Evolutionary conservation across 2,113 vertebrate genomes (phyloP).

Genomic region (Anseranas semipalmata): DNA sequence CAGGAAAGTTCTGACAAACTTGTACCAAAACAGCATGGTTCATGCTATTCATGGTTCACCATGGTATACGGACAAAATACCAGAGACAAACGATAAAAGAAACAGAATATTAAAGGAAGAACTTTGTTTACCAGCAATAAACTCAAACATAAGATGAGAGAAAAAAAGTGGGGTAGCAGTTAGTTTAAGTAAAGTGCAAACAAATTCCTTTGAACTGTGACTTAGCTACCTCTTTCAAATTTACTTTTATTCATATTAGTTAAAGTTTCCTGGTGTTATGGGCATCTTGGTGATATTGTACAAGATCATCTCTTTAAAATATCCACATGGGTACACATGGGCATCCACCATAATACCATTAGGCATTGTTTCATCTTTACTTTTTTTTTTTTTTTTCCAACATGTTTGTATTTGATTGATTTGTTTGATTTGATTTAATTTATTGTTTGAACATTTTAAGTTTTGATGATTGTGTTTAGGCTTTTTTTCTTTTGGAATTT

Average conservation of each 20-base stretch:
- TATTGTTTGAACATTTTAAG: not conserved
- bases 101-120: not conserved
- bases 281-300: not conserved
- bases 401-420: not conserved
- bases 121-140: not conserved
- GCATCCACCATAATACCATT: not conserved
- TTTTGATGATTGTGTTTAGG: not conserved
- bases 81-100: not conserved
- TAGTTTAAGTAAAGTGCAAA: not conserved
- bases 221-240: not conserved
- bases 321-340: rapidly evolving
- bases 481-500: not conserved
- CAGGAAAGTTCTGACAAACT: not conserved
- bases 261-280: not conserved
- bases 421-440: too few relatives aligned
- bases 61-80: not conserved
- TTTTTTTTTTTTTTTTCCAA: not conserved
- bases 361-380: not conserved
- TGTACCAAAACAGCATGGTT: not conserved
- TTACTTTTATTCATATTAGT: not conserved
- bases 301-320: not conserved
- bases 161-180: not conserved
- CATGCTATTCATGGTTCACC: too few relatives aligned
- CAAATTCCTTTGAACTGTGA: not conserved
- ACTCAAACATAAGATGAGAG: not conserved